Evolutionary conservation across 2,797 vertebrate species (phyloP).

Genomic region (Fringilla coelebs): DNA sequence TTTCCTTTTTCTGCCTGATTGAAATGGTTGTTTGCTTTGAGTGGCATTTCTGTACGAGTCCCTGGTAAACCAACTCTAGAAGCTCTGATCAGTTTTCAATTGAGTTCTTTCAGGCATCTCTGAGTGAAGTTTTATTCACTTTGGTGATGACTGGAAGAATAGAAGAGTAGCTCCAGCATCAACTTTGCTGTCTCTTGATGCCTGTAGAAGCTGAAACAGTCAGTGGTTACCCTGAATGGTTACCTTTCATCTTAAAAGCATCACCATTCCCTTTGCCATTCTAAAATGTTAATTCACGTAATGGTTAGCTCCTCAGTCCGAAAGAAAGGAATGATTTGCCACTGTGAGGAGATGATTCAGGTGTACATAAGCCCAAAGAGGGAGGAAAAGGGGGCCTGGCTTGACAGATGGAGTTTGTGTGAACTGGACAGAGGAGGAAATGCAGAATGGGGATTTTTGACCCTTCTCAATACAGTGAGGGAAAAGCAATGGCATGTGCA

Average conservation of each 20-base stretch:
- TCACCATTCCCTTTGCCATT: background rate
- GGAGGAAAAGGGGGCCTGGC: background rate
- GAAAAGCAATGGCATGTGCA: background rate
- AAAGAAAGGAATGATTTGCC: background rate
- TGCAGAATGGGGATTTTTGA: background rate
- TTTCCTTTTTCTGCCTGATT: background rate
- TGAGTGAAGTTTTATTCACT: background rate
- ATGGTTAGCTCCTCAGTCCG: background rate
- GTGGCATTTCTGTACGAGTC: background rate
- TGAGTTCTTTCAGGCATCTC: background rate
- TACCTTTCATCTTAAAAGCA: background rate
- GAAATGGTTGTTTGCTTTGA: background rate
- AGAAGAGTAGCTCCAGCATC: background rate
- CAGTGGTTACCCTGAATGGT: background rate
- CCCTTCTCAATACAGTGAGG: background rate
- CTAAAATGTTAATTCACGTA: background rate
- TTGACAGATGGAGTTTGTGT: background rate
- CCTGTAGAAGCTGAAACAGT: background rate
- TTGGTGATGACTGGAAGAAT: background rate
- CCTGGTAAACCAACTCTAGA: background rate
- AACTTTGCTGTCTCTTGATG: background rate
- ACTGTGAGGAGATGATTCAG: background rate
- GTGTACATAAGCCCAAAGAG: background rate
- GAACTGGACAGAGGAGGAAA: background rate
- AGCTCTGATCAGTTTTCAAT: background rate